phyloP scores from a whole-genome alignment of 2,113 vertebrate species.

The Larimichthys crocea region DNA sequence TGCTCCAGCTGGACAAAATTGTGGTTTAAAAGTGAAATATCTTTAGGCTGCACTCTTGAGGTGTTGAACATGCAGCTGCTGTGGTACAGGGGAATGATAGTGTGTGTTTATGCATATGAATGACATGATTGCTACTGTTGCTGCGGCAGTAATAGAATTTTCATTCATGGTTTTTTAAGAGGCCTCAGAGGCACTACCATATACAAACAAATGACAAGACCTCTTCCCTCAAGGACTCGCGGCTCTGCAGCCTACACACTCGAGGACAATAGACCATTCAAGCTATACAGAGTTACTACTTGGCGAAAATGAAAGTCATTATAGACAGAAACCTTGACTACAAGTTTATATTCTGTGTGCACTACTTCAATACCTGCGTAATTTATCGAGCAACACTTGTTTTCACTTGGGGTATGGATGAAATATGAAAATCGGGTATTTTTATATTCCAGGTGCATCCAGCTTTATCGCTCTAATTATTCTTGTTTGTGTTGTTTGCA shows the following conservation, averaged over 20 bases:
- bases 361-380: neutral
- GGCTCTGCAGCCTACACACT: slow-evolving; percentile 5
- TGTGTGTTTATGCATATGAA: neutral
- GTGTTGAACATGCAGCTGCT: neutral
- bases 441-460: slow-evolving; percentile 13
- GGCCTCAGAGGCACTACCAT: neutral
- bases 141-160: slow-evolving; percentile 33
- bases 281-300: neutral
- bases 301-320: slow-evolving; percentile 9
- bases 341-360: neutral
- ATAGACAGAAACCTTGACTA: slow-evolving; percentile 26
- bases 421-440: slow-evolving; percentile 42
- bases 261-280: slow-evolving; percentile 27
- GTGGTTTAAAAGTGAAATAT: neutral
- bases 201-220: slow-evolving; percentile 34
- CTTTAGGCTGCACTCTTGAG: neutral
- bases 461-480: neutral
- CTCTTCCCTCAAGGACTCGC: slow-evolving; percentile 17
- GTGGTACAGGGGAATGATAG: neutral
- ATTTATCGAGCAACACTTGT: slow-evolving; percentile 7
- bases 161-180: slow-evolving; percentile 25
- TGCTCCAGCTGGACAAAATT: neutral
- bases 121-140: neutral
- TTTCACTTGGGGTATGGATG: neutral
- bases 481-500: slow-evolving; percentile 7